Evolutionary conservation across 2,113 vertebrate genomes (phyloP), one percentile per base, ranked within the genome.

Genomic region (Tenrec ecaudatus): DNA sequence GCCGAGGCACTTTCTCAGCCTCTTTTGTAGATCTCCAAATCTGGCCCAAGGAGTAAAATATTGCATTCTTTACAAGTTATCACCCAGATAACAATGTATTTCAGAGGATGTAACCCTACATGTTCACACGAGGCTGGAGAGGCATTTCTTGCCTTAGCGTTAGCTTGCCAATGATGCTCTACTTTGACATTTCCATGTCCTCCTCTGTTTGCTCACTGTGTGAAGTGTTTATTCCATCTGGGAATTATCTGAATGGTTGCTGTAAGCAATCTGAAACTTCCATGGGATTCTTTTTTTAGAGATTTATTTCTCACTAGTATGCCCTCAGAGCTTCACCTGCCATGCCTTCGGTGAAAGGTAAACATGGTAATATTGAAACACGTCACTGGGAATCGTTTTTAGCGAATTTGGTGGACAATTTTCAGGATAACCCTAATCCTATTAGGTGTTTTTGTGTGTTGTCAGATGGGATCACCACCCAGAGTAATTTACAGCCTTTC

Each of bases 1-100:
- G 25, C 7, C 31, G 25, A 40, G 23, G 4, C 29, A 82, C 33
- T 76, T 81, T 47, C 6, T 82, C 40, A 47, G 3, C 77, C 19
- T 27, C 85, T 40, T 81, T 81, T 60, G 57, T 23, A 64, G 31
- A 9, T 5, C 60, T 83, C 29, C 23, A 77, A 64, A 86, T 16
- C 79, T 23, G 38, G 31, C 11, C 47, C 94, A 17, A 8, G 38
- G 23, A 78, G 58, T 86, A 92, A 77, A 5, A 2, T 25, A 33
- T 15, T 58, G 1, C 22, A 66, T 78, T 91, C 25, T 89, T 81
- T 71, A 77, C 40, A 84, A 91, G 89, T 93, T 78, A 81, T n/a
- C 69, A 43, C 82, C 20, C 16, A 82, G 43, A 81, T 3, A 81
- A 36, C 90, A 81, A 79, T 19, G 47, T 22, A 62, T 62, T 12